Conservation (phyloP, 2,797 vertebrate species). For the Hemitrygon akajei region DNA sequence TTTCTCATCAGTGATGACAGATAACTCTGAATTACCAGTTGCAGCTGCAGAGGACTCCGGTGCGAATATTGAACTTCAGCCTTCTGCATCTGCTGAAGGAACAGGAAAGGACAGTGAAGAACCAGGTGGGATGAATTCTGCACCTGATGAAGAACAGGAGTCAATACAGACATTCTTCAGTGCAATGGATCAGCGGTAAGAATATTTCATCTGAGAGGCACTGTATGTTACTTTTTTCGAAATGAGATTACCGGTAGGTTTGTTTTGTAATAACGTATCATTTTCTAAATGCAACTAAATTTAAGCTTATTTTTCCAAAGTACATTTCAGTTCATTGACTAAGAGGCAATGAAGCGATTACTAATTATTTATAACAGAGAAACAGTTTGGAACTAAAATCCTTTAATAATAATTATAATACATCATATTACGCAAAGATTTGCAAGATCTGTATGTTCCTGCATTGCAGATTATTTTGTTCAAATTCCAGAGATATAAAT, state of each 20-base stretch:
- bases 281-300: not conserved
- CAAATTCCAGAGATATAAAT: no score
- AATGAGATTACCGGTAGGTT: not conserved
- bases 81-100: not conserved
- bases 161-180: conserved; percentile 91
- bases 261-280: not conserved
- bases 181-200: conserved; percentile 92
- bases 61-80: conserved; percentile 43
- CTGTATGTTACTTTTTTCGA: not conserved
- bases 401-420: not conserved
- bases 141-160: conserved; percentile 29
- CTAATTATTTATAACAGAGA: not conserved
- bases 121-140: not conserved
- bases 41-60: conserved; percentile 45
- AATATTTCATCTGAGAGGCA: not conserved
- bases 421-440: no score
- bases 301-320: not conserved
- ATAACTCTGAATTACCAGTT: conserved; percentile 36
- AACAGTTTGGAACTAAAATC: not conserved
- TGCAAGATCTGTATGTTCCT: no score
- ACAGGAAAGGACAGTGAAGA: not conserved
- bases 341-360: not conserved
- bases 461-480: not conserved
- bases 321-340: not conserved
- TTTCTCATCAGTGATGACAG: conserved; percentile 9